A percentile compares a stretch with the other conserved stretches of the same genome.
phyloP scores from a whole-genome alignment of 1,140 invertebrate genomes.

The Lanistes nyassanus region DNA sequence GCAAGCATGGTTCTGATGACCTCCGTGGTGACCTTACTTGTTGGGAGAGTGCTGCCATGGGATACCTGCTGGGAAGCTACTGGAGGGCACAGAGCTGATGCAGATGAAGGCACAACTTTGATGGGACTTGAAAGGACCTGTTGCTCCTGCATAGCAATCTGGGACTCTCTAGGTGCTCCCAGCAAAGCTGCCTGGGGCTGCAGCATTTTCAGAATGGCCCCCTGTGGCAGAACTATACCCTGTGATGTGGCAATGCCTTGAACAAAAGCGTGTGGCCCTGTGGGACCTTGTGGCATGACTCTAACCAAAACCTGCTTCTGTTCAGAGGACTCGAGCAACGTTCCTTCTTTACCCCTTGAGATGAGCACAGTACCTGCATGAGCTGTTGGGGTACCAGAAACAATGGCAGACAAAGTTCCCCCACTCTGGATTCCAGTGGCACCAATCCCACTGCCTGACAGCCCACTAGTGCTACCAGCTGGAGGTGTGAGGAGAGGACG shows the following conservation, averaged over 20 bases:
- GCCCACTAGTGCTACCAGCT: constrained; percentile 4
- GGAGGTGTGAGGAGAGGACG: background rate
- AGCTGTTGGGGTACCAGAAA: background rate
- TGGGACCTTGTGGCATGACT: constrained; percentile 28
- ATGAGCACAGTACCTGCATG: background rate
- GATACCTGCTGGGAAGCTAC: background rate
- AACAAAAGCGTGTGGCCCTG: constrained; percentile 27
- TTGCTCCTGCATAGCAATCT: constrained; percentile 4
- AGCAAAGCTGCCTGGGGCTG: constrained; percentile 1
- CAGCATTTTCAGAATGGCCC: constrained; percentile 20
- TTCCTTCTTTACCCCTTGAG: background rate
- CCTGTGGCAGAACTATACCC: constrained; percentile 42
- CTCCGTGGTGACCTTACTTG: constrained; percentile 5
- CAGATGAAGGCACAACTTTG: background rate
- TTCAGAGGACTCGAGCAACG: background rate
- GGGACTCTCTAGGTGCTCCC: background rate
- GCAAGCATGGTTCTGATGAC: constrained; percentile 20
- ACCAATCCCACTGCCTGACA: background rate
- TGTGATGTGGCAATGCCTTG: constrained; percentile 42
- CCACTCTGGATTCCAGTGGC: background rate
- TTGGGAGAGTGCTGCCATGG: background rate
- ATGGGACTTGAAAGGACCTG: too few relatives aligned
- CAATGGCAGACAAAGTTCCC: background rate
- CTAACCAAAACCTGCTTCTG: constrained; percentile 40
- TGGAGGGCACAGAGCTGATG: background rate